Evolutionary conservation across 2,888 invertebrate species (phyloP).

Genomic region (Metalampra italica): DNA sequence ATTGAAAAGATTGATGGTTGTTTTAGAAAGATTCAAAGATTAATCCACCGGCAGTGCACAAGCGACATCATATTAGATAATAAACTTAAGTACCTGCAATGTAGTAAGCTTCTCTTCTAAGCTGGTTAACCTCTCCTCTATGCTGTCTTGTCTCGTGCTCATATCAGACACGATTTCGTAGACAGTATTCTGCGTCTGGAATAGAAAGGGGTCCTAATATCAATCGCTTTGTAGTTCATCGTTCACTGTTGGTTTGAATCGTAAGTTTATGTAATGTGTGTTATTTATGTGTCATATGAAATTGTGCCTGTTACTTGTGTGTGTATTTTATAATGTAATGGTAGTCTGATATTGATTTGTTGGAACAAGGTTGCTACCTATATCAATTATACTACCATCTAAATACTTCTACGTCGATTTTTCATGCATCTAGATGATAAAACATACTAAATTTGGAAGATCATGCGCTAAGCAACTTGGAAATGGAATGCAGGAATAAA

Average conservation of each 20-base stretch:
- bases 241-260: slow-evolving; percentile 49
- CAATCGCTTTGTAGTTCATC: slow-evolving; percentile 73
- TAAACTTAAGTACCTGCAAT: slow-evolving; percentile 80
- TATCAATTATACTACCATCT: neutral
- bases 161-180: slow-evolving; percentile 99
- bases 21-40: too few species aligned
- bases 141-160: slow-evolving; percentile 94
- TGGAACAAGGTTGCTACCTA: neutral
- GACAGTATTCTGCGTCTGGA: slow-evolving; percentile 97
- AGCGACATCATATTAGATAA: neutral
- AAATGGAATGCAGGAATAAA: slow-evolving; percentile 13
- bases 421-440: neutral
- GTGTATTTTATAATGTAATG: slow-evolving; percentile 10
- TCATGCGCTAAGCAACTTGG: slow-evolving; percentile 30
- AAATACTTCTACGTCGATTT: neutral
- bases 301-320: slow-evolving; percentile 15
- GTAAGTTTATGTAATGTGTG: slow-evolving; percentile 41
- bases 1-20: too few species aligned
- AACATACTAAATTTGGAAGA: slow-evolving; percentile 9
- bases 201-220: slow-evolving; percentile 78
- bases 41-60: too few species aligned
- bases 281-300: slow-evolving; percentile 19
- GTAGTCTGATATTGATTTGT: neutral
- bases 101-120: slow-evolving; percentile 94
- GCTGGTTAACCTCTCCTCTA: slow-evolving; percentile 95